Base-by-base conservation (phyloP, 2,797 vertebrate species). In the Craterocephalus amniculus region DNA sequence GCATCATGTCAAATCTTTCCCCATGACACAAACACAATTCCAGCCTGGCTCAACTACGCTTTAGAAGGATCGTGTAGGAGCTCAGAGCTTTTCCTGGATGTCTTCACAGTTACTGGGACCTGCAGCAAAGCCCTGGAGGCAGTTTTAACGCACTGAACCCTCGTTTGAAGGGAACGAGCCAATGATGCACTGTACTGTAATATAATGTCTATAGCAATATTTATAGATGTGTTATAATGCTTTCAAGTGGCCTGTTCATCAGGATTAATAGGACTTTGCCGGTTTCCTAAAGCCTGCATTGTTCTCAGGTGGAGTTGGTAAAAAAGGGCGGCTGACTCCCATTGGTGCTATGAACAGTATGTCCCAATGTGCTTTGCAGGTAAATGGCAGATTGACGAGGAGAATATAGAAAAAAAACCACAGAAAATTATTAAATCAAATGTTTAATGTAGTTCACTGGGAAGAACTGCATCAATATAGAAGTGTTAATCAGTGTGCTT, bases 141-240 rank as follows among this genome's bases (percentile, higher is more conserved):
- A 63, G 72, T 83, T 81, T 81, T 88, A 86, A 91, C 85, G 90
- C 94, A 95, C 94, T 94, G 93, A 95, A 79, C 90, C 93, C 91
- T 86, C 87, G 73, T 84, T 68, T 82, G 35, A 79, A 90, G 87
- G 93, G 93, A 89, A 90, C 72, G 88, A 94, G 93, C 92, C 91
- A 91, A 92, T 92, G 91, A 95, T 95, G 94, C 94, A 95, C 94
- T 95, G 94, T 93, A 94, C 91, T 95, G 93, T 95, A 94, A 90
- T 88, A 92, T 94, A 91, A 87, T 94, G 93, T 95, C 92, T 80
- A 94, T 93, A 94, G 94, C 93, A 94, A 95, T 95, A 95, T 95
- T 95, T 95, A 95, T 94, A 94, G 90, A 92, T 93, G 91, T 93
- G 90, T 92, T 91, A 86, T 92, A 89, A 92, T 88, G 89, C 88